These are phyloP conservation scores for Oreotrochilus melanogaster DNA, from an alignment of 2,113 vertebrate genomes.

Conservation along the genomic window DNA sequence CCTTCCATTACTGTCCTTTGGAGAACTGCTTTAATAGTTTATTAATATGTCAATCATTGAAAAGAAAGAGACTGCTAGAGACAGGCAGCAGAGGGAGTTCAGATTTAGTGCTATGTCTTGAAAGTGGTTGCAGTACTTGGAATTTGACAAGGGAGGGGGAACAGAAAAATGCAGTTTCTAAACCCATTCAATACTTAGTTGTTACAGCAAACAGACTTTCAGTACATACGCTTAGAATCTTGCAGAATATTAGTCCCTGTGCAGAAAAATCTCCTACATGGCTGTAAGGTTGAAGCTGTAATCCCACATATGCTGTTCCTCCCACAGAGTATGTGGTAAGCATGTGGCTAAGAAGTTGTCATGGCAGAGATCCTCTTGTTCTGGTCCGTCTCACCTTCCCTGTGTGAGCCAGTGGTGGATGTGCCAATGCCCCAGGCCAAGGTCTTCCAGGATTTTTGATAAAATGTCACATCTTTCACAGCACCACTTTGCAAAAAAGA, in stretches of 20 bases:
- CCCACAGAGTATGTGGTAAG: neutral
- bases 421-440: neutral
- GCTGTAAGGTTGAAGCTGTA: neutral
- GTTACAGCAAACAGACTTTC: neutral
- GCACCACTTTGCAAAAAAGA: neutral
- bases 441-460: neutral
- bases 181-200: neutral
- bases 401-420: too few species aligned
- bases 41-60: slow-evolving; percentile 20
- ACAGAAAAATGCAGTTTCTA: neutral
- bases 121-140: neutral
- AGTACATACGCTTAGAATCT: neutral
- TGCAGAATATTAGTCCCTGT: neutral
- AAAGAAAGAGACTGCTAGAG: slow-evolving; percentile 6
- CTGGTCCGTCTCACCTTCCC: neutral
- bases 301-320: accelerated
- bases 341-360: neutral
- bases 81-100: slow-evolving; percentile 4
- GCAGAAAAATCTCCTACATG: neutral
- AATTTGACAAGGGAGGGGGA: neutral
- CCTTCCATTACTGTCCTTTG: neutral
- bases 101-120: neutral
- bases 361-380: neutral
- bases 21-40: slow-evolving; percentile 34
- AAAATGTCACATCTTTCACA: neutral